Evolutionary conservation across 2,797 vertebrate genomes (phyloP), one percentile per base, ranked within the genome.

Genomic region (Erpetoichthys calabaricus): DNA sequence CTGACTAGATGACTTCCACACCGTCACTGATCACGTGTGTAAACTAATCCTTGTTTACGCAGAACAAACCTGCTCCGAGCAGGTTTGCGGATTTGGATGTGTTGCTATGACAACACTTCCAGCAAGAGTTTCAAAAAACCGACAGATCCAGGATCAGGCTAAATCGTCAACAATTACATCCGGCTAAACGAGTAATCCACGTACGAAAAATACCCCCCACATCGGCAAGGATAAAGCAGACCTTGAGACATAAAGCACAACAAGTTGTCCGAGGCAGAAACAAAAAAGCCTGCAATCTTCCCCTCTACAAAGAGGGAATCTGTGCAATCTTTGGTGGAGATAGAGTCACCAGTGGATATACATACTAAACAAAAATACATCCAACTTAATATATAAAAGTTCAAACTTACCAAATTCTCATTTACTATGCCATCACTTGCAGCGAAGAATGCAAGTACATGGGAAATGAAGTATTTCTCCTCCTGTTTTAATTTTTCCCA

Each of bases 371-470:
- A 25, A 25, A n/a, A 8, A 4, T 1, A 8, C 44, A 56, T 5
- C 8, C 43, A 25, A 25, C 25, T 25, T 25, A 45, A 25, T 5
- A 4, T 4, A 44, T 53, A 45, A 5, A 43, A 45, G 42, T 54
- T 3, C 45, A 46, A 41, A 46, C 79, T 78, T 59, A 84, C 86
- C 73, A 89, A 70, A 67, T 89, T 89, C 65, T 89, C 87, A 3
- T 85, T 89, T 64, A 89, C 84, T 9, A 89, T 89, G 3, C 87
- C 87, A 42, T 89, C 87, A 43, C 87, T 89, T 45, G 87, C 86
- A 45, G 87, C 85, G 59, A 89, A 89, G 64, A 89, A 89, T 8
- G 87, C 86, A 1, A 89, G 64, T 42, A 89, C 8, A 5, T 87
- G 81, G 0, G 84, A 84, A 63, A 89, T 83, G 60, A 89, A 89